Conservation (phyloP, 2,113 vertebrate genomes). For the Callospermophilus lateralis region DNA sequence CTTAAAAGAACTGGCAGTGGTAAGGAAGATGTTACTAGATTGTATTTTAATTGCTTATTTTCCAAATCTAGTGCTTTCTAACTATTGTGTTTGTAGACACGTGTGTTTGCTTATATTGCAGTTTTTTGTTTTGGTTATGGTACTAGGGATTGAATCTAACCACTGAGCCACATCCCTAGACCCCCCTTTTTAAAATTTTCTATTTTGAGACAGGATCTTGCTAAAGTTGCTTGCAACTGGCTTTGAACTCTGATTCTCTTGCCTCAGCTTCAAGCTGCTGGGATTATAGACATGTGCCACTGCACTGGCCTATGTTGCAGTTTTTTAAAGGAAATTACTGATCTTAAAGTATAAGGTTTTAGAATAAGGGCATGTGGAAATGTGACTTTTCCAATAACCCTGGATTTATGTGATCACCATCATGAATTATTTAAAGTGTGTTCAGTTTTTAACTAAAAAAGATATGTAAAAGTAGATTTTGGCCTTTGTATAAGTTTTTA, state of each 20-base stretch:
- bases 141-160: too few species aligned
- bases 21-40: conserved; percentile 80
- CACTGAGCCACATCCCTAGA: too few species aligned
- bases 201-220: too few species aligned
- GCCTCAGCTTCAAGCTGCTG: too few species aligned
- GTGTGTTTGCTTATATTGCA: not conserved
- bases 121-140: too few species aligned
- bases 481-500: not conserved
- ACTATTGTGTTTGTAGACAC: not conserved
- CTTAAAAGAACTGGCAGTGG: conserved; percentile 97
- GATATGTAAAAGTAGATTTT: conserved; percentile 23
- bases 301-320: not conserved
- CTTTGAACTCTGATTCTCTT: too few species aligned
- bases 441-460: conserved; percentile 39
- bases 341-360: conserved; percentile 48
- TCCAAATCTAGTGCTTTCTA: conserved; percentile 39
- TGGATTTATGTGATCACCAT: not conserved
- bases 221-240: too few species aligned
- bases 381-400: not conserved
- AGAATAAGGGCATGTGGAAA: conserved; percentile 52
- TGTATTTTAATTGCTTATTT: not conserved
- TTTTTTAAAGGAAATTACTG: conserved; percentile 37
- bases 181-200: too few species aligned
- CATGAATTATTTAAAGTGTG: conserved; percentile 16
- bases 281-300: too few species aligned